Evolutionary conservation across 1,140 invertebrate genomes (phyloP).

Genomic region (Lysiphlebus fabarum): DNA sequence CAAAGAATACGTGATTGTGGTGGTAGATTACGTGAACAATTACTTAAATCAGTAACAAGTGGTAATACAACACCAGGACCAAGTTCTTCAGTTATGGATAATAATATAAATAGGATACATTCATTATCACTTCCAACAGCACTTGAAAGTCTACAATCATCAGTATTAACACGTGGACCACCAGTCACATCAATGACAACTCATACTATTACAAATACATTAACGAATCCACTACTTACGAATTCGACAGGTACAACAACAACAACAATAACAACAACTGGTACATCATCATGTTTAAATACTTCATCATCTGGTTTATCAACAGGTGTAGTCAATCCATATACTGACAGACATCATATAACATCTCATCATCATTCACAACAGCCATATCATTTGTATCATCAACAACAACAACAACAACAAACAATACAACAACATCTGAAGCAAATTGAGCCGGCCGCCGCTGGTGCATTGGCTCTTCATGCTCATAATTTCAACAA

Average conservation of each 20-base stretch:
- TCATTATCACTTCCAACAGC: constrained; percentile 29
- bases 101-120: constrained; percentile 22
- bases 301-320: constrained; percentile 52
- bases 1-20: constrained; percentile 62
- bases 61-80: constrained; percentile 24
- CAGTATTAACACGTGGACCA: constrained; percentile 35
- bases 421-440: constrained; percentile 43
- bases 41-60: constrained; percentile 44
- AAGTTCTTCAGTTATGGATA: constrained; percentile 31
- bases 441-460: constrained; percentile 52
- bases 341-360: constrained; percentile 41
- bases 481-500: constrained; percentile 61
- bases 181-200: constrained; percentile 40
- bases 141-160: constrained; percentile 29
- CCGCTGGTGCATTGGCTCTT: constrained; percentile 48
- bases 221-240: constrained; percentile 45
- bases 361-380: constrained; percentile 31
- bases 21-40: constrained; percentile 44
- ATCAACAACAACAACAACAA: constrained; percentile 38
- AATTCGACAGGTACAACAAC: constrained; percentile 38
- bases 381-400: constrained; percentile 28
- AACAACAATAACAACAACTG: constrained; percentile 20
- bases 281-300: constrained; percentile 41
- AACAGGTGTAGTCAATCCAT: constrained; percentile 49
- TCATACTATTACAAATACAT: constrained; percentile 33